Conservation (phyloP, 2,113 vertebrate species). For the Pogonocichla stellata region DNA sequence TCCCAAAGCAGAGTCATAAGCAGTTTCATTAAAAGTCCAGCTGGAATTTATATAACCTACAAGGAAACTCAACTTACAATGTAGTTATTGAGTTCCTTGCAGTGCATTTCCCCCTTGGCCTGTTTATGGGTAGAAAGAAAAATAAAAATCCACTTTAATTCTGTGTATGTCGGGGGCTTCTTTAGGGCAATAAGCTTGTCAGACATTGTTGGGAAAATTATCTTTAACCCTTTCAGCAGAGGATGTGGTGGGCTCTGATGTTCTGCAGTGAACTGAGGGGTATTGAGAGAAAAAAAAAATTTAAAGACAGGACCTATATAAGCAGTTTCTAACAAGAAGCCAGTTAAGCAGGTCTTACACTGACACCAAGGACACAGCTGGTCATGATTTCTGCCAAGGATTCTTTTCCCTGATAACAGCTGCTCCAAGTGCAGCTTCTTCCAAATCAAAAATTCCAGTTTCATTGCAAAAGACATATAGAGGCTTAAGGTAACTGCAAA, state of each 20-base stretch:
- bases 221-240: neutral
- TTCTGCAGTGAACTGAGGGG: neutral
- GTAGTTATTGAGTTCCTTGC: neutral
- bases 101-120: neutral
- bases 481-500: neutral
- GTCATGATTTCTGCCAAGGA: neutral
- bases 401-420: neutral
- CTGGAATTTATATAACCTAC: neutral
- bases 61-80: neutral
- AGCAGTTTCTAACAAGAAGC: neutral
- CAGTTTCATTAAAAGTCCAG: neutral
- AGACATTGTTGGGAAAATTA: neutral
- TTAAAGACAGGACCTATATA: neutral
- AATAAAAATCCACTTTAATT: neutral
- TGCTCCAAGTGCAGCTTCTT: neutral
- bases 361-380: neutral
- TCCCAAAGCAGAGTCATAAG: neutral
- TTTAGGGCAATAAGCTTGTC: neutral
- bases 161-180: neutral
- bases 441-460: neutral
- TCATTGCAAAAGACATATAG: neutral
- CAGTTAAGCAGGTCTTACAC: neutral
- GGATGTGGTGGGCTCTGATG: neutral
- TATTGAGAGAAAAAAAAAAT: neutral
- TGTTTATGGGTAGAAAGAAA: neutral